Conservation (phyloP, 2,113 vertebrate species). For the Crypturellus undulatus region DNA sequence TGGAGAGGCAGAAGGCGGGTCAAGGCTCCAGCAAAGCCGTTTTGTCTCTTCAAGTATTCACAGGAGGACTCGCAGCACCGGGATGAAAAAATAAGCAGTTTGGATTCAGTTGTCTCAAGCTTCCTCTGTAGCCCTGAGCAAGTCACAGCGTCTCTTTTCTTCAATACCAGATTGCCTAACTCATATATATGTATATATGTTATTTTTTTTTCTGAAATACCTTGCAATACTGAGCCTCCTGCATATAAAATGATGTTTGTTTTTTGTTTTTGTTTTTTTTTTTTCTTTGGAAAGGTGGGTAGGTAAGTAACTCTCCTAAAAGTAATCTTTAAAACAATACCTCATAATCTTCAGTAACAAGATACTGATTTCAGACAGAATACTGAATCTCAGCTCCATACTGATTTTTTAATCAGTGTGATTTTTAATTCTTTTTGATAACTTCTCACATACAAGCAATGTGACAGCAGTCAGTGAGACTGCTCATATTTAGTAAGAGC, state of each 20-base stretch:
- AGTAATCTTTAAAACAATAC: background rate
- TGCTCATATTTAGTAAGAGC: background rate
- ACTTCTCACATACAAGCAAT: background rate
- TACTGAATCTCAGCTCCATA: background rate
- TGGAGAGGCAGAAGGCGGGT: conserved; percentile 53
- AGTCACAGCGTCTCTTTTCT: background rate
- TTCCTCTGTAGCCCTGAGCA: background rate
- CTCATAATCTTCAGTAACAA: background rate
- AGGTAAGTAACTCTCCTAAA: background rate
- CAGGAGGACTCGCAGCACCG: background rate
- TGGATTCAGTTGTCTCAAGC: background rate
- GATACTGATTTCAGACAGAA: background rate
- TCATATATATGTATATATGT: background rate
- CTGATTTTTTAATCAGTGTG: background rate
- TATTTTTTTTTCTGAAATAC: background rate
- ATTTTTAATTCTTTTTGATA: background rate
- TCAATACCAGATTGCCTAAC: background rate
- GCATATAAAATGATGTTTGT: background rate
- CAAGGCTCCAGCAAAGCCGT: background rate
- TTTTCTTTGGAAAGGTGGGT: background rate
- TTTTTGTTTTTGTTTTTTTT: background rate
- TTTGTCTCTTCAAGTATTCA: conserved; percentile 45
- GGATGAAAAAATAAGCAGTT: background rate
- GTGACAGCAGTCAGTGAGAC: background rate
- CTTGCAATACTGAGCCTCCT: background rate